Conservation (phyloP, 1,140 invertebrate genomes). For the Thaumatotibia leucotreta region DNA sequence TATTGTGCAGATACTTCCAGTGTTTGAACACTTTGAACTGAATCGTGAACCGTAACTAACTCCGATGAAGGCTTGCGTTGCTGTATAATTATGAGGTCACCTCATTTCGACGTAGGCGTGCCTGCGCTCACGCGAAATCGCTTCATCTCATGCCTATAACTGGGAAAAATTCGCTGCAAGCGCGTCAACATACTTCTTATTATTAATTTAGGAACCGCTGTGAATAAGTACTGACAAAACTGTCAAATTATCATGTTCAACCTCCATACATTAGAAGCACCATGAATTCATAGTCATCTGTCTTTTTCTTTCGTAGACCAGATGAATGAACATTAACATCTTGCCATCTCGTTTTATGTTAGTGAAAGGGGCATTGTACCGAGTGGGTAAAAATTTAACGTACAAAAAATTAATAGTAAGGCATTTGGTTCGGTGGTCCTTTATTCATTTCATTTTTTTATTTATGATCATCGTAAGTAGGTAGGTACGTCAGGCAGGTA, state of each 20-base stretch:
- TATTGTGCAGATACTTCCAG: not conserved
- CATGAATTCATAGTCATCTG: not conserved
- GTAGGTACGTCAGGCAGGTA: too few relatives aligned
- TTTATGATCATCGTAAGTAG: too few relatives aligned
- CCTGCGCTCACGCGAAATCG: not conserved
- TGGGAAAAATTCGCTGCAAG: not conserved
- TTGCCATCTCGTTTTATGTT: constrained; percentile 30
- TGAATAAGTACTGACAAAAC: not conserved
- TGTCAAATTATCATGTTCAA: not conserved
- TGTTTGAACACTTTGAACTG: not conserved
- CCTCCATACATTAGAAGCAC: not conserved
- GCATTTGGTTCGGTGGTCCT: too few relatives aligned
- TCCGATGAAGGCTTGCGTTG: constrained; percentile 4
- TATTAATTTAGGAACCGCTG: not conserved
- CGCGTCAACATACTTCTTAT: not conserved
- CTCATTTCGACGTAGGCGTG: constrained; percentile 11
- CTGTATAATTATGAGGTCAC: constrained; percentile 11
- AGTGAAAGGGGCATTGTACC: constrained; percentile 50
- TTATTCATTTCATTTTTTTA: not conserved
- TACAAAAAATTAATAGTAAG: not conserved
- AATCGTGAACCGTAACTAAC: constrained; percentile 3
- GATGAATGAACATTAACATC: constrained; percentile 24
- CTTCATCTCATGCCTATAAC: constrained; percentile 7
- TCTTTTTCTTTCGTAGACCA: constrained; percentile 17
- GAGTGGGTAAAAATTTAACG: constrained; percentile 14